phyloP scores from a whole-genome alignment of 2,888 invertebrate species.

The Limnephilus rhombicus region DNA sequence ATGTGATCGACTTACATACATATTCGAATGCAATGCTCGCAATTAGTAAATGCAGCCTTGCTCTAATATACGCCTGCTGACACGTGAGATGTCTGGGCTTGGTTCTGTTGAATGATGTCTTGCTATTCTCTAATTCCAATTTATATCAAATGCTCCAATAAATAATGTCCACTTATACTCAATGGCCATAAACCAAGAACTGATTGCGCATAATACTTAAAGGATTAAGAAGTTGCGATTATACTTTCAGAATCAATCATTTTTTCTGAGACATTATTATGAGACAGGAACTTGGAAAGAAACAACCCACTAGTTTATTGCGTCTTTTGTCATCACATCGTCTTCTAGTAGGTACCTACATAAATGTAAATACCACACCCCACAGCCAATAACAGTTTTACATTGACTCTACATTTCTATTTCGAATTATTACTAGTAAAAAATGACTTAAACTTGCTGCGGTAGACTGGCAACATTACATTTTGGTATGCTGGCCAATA shows the following conservation, averaged over 20 bases:
- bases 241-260: background rate
- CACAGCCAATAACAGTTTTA: too few relatives aligned
- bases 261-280: background rate
- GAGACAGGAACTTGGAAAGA: background rate
- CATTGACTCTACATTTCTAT: too few relatives aligned
- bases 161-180: constrained; percentile 69
- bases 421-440: too few relatives aligned
- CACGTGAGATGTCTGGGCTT: background rate
- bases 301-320: background rate
- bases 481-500: too few relatives aligned
- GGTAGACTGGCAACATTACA: too few relatives aligned
- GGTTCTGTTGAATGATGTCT: background rate
- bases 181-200: background rate
- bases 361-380: too few relatives aligned
- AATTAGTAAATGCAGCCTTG: constrained; percentile 15
- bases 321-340: too few relatives aligned
- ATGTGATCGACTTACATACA: constrained; percentile 19
- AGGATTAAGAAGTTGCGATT: background rate
- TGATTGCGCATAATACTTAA: background rate
- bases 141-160: constrained; percentile 70
- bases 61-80: background rate
- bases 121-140: constrained; percentile 14
- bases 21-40: background rate
- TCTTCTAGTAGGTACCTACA: too few relatives aligned
- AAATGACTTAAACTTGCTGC: too few relatives aligned